Base-by-base conservation (phyloP, 2,888 invertebrate species). In the Trichopria drosophilae region DNA sequence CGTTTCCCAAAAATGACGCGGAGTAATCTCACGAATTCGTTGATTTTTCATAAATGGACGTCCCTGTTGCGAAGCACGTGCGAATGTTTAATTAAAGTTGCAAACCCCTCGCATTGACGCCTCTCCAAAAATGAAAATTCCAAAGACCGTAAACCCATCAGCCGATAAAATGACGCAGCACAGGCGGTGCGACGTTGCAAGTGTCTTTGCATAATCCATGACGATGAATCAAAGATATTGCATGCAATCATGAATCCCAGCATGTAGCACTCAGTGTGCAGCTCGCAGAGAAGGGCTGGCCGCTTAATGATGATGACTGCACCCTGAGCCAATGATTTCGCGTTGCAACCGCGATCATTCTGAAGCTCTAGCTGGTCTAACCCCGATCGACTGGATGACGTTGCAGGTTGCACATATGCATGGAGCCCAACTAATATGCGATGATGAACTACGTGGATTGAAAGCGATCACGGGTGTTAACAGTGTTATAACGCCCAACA, bases 391-490 rank as follows among this genome's bases (percentile, higher is more conserved):
- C n/a, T n/a, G n/a, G n/a, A n/a, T n/a, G n/a, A n/a, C n/a, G n/a
- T n/a, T n/a, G n/a, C n/a, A n/a, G n/a, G n/a, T n/a, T n/a, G n/a
- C n/a, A n/a, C n/a, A n/a, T n/a, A n/a, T n/a, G n/a, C n/a, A n/a
- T n/a, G n/a, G n/a, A n/a, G n/a, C 12, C 32, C 32, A 6, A 20
- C 42, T 6, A 31, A n/a, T 31, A 18, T 56, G 61, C 58, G 58
- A 71, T 72, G 73, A 74, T 74, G 73, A 73, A 74, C 72, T 70
- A 63, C 68, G 66, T 59, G 72, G 69, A 74, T 73, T 71, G 71
- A 73, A 73, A 73, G 67, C 71, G 72, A 74, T 74, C 72, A 66
- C 61, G 66, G 68, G 69, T 72, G 73, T 74, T 74, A 74, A 73
- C 72, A 67, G 67, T 63, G 71, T 73, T 74, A 72, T 68, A 68